A percentile compares a stretch with the other conserved stretches of the same genome.
Evolutionary conservation across 2,888 invertebrate species (phyloP).

Genomic region (Rhingia rostrata): DNA sequence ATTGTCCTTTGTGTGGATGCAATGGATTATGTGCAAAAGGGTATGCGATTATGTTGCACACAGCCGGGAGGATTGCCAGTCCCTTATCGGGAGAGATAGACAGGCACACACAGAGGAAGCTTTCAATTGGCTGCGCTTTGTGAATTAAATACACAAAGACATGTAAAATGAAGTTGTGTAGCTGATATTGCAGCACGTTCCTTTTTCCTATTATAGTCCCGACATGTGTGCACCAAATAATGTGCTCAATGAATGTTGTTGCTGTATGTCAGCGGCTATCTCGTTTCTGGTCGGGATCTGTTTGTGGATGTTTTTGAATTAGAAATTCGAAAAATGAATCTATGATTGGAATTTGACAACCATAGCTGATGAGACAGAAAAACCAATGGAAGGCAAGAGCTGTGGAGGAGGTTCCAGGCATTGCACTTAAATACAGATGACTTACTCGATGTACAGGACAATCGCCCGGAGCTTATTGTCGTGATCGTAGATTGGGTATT

Average conservation of each 20-base stretch:
- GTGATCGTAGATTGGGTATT: too few species aligned
- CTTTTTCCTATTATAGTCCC: not conserved
- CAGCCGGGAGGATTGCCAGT: slow-evolving; percentile 44
- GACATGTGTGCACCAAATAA: not conserved
- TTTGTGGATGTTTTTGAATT: too few species aligned
- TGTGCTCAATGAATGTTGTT: not conserved
- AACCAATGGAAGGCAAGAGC: too few species aligned
- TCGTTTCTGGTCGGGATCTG: too few species aligned
- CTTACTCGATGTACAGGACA: too few species aligned
- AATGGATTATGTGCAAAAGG: slow-evolving; percentile 54
- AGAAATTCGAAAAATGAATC: too few species aligned
- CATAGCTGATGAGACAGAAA: too few species aligned
- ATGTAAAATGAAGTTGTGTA: slow-evolving; percentile 2
- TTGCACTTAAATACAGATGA: too few species aligned
- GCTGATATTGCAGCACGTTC: not conserved
- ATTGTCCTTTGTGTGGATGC: slow-evolving; percentile 63
- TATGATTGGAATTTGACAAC: too few species aligned
- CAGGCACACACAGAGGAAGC: slow-evolving; percentile 12
- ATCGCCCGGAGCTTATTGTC: too few species aligned
- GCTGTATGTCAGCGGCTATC: too few species aligned
- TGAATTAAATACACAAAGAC: slow-evolving; percentile 14
- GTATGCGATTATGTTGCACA: slow-evolving; percentile 25
- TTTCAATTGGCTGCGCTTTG: slow-evolving; percentile 42
- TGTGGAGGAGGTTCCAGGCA: too few species aligned
- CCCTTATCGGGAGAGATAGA: slow-evolving; percentile 33